Evolutionary conservation across 2,113 vertebrate genomes (phyloP).

Genomic region (Theropithecus gelada): DNA sequence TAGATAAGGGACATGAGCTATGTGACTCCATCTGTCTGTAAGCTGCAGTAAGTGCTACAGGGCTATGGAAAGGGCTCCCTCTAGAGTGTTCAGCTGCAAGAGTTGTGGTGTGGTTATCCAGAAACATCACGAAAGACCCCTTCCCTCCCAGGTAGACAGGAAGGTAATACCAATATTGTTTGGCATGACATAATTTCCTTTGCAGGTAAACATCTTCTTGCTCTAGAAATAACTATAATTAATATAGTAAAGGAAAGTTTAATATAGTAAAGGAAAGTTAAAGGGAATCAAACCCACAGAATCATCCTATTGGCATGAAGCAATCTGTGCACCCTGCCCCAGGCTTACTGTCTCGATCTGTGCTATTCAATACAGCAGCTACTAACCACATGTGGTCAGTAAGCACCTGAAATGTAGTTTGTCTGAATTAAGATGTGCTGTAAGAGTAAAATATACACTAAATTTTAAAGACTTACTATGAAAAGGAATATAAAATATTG

Average conservation of each 20-base stretch:
- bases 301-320: neutral
- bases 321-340: no score
- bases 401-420: neutral
- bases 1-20: neutral
- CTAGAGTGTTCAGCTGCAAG: neutral
- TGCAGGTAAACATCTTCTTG: neutral
- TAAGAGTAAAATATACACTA: neutral
- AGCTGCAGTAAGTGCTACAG: neutral
- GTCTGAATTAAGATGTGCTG: neutral
- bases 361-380: neutral
- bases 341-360: neutral
- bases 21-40: neutral
- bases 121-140: neutral
- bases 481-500: neutral
- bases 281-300: neutral
- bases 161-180: neutral
- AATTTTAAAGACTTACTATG: neutral
- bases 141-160: neutral
- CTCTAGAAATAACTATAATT: neutral
- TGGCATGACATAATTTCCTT: neutral
- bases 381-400: neutral
- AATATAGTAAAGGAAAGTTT: neutral
- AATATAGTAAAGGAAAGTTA: neutral
- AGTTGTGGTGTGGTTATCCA: neutral
- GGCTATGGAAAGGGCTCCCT: neutral